These are phyloP conservation scores for Gymnogyps californianus DNA, from an alignment of 2,113 vertebrate genomes.

Conservation along the genomic window DNA sequence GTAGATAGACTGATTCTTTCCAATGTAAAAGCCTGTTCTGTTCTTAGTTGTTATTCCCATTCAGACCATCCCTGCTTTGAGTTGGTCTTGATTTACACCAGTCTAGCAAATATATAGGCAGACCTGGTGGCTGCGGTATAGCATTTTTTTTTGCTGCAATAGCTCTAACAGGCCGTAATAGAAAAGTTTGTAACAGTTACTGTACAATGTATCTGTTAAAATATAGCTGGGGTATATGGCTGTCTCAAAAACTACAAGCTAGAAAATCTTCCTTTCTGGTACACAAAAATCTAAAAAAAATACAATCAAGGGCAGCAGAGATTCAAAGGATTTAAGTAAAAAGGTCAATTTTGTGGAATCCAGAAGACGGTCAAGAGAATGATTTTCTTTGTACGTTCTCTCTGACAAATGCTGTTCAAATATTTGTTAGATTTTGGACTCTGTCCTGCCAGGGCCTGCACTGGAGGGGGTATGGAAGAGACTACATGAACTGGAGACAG, in stretches of 20 bases:
- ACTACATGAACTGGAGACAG: neutral
- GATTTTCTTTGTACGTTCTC: neutral
- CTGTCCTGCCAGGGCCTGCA: neutral
- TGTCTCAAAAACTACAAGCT: neutral
- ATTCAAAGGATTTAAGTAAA: neutral
- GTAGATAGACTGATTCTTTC: neutral
- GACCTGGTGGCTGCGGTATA: neutral
- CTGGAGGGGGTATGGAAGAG: neutral
- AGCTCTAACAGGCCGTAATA: neutral
- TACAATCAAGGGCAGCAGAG: neutral
- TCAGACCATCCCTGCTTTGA: neutral
- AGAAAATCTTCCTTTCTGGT: neutral
- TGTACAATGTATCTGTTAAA: neutral
- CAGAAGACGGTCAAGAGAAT: neutral
- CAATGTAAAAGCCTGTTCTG: neutral
- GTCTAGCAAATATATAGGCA: neutral
- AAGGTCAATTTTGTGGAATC: neutral
- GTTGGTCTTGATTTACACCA: neutral
- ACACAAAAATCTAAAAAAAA: neutral
- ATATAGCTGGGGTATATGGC: neutral
- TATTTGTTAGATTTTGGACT: neutral
- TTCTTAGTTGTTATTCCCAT: neutral
- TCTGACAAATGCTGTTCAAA: neutral
- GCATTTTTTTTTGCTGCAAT: neutral
- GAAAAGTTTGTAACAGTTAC: neutral